Evolutionary conservation across 2,797 vertebrate genomes (phyloP).

Genomic region (Gorsachius magnificus): DNA sequence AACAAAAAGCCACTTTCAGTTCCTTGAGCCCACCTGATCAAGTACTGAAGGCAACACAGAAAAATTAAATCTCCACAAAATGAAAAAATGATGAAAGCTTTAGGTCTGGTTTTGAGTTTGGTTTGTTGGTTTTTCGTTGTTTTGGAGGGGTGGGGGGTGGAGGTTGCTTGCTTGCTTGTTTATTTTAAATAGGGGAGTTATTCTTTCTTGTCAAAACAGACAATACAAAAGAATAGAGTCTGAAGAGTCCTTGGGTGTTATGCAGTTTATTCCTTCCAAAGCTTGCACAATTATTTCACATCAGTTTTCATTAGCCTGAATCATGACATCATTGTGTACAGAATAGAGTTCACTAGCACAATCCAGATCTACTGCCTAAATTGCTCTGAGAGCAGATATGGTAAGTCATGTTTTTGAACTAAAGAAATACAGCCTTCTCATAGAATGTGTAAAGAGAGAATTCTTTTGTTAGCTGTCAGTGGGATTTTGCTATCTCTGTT

Average conservation of each 20-base stretch:
- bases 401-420: constrained; percentile 45
- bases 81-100: not conserved
- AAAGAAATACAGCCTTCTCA: constrained; percentile 39
- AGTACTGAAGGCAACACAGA: not conserved
- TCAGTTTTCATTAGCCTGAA: constrained; percentile 17
- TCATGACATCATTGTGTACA: constrained; percentile 11
- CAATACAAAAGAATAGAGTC: not conserved
- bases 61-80: not conserved
- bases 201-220: not conserved
- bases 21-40: not conserved
- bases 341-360: constrained; percentile 30
- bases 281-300: constrained; percentile 8
- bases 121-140: not conserved
- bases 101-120: not conserved
- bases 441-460: constrained; percentile 45
- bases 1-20: not conserved
- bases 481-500: constrained; percentile 67
- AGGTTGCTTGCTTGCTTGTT: not conserved
- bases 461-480: constrained; percentile 70
- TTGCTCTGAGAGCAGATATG: constrained; percentile 45
- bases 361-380: constrained; percentile 35
- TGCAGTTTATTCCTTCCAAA: not conserved
- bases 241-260: not conserved
- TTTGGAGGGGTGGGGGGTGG: not conserved
- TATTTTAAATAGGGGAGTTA: not conserved